A percentile compares a stretch with the other conserved stretches of the same genome.
These are phyloP conservation scores for Batillaria attramentaria DNA, from an alignment of 1,140 invertebrate genomes.

Conservation along the genomic window DNA sequence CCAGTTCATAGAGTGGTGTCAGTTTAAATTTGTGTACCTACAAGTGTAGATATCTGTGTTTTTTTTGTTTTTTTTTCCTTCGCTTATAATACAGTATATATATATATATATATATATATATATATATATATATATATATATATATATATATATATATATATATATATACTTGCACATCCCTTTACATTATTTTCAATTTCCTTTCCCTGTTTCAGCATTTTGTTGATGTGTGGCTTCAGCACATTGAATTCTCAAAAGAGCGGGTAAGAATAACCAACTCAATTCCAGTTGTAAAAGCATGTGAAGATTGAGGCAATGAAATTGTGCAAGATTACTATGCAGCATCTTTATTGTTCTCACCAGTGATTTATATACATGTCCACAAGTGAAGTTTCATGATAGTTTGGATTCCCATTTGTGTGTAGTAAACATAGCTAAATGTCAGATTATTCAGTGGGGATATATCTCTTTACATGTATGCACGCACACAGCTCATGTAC, in stretches of 20 bases:
- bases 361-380: too few species aligned
- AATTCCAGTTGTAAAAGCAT: neutral
- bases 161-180: neutral
- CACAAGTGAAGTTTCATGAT: too few species aligned
- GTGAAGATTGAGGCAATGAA: neutral
- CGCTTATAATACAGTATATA: neutral
- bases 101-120: neutral
- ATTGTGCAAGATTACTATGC: too few species aligned
- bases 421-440: too few species aligned
- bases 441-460: too few species aligned
- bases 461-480: too few species aligned
- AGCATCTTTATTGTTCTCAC: too few species aligned
- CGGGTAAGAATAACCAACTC: constrained; percentile 68
- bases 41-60: neutral
- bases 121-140: neutral
- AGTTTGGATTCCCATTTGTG: too few species aligned
- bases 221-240: constrained; percentile 80
- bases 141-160: neutral
- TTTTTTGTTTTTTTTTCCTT: too few species aligned
- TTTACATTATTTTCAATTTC: neutral
- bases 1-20: too few species aligned
- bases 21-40: too few species aligned
- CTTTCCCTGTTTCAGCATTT: constrained; percentile 77
- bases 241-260: constrained; percentile 81
- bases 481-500: neutral